Percentiles rank a stretch among this genome's conserved stretches.
Evolutionary conservation across 2,888 invertebrate genomes (phyloP).

Genomic region (Diarsia mendica): DNA sequence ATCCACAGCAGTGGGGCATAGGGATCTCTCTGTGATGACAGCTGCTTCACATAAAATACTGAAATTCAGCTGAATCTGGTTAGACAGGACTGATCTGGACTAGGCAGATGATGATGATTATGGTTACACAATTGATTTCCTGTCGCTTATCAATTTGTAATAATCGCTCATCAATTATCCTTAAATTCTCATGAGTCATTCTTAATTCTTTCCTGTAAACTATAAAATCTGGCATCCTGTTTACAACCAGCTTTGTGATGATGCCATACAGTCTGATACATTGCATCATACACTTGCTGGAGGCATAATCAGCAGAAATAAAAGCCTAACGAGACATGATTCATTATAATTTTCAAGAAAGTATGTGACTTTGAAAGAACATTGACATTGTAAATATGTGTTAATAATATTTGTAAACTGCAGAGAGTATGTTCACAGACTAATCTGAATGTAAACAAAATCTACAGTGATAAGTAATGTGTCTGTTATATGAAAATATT

Average conservation of each 20-base stretch:
- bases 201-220: constrained; percentile 11
- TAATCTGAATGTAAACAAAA: constrained; percentile 51
- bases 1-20: neutral
- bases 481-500: constrained; percentile 19
- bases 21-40: neutral
- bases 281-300: constrained; percentile 1
- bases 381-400: constrained; percentile 59
- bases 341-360: constrained; percentile 29
- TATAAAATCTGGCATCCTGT: constrained; percentile 1
- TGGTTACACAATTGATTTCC: neutral
- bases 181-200: neutral
- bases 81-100: too few species aligned
- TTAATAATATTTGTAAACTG: constrained; percentile 44
- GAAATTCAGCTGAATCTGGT: too few species aligned
- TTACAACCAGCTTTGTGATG: neutral
- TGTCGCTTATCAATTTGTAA: neutral
- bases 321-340: constrained; percentile 10
- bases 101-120: neutral
- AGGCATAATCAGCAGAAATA: constrained; percentile 11
- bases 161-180: neutral
- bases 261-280: constrained; percentile 6
- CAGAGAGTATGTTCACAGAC: constrained; percentile 24
- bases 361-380: constrained; percentile 52
- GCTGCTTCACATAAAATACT: too few species aligned
- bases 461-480: constrained; percentile 26